Evolutionary conservation across 2,797 vertebrate species (phyloP).

Genomic region (Salmo trutta): DNA sequence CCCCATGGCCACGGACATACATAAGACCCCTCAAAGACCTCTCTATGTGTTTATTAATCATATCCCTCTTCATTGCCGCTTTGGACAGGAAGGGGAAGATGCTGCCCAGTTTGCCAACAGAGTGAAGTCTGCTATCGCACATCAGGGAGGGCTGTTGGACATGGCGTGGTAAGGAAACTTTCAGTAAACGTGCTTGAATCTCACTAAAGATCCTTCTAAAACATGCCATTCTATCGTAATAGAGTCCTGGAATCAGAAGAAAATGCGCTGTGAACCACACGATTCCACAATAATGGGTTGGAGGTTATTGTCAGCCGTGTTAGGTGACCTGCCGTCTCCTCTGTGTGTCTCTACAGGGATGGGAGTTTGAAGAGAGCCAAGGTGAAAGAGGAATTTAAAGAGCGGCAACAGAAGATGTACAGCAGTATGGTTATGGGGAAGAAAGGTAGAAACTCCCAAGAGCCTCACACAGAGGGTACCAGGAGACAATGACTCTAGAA

Average conservation of each 20-base stretch:
- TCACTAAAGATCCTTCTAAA: neutral
- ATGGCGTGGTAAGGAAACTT: constrained; percentile 84
- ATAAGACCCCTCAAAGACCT: neutral
- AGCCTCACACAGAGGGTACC: neutral
- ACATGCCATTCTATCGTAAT: neutral
- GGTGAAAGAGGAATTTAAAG: constrained; percentile 87
- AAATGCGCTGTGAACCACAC: neutral
- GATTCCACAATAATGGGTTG: neutral
- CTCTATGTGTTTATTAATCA: neutral
- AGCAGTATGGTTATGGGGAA: constrained; percentile 87
- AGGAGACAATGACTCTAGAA: neutral
- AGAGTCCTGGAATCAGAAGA: neutral
- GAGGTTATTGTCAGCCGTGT: neutral
- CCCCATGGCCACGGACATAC: neutral
- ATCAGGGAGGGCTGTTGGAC: constrained; percentile 89
- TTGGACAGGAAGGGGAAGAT: constrained; percentile 84
- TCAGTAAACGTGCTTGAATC: neutral
- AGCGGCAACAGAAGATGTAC: constrained; percentile 94
- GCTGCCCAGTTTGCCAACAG: constrained; percentile 92
- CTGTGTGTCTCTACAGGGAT: constrained; percentile 77
- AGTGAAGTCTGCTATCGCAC: constrained; percentile 90
- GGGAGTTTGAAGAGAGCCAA: constrained; percentile 89
- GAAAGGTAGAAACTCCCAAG: constrained; percentile 24
- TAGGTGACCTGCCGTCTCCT: neutral
- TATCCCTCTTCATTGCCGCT: neutral